Base-by-base conservation (phyloP, 2,797 vertebrate genomes). In the Takifugu ocellatus region DNA sequence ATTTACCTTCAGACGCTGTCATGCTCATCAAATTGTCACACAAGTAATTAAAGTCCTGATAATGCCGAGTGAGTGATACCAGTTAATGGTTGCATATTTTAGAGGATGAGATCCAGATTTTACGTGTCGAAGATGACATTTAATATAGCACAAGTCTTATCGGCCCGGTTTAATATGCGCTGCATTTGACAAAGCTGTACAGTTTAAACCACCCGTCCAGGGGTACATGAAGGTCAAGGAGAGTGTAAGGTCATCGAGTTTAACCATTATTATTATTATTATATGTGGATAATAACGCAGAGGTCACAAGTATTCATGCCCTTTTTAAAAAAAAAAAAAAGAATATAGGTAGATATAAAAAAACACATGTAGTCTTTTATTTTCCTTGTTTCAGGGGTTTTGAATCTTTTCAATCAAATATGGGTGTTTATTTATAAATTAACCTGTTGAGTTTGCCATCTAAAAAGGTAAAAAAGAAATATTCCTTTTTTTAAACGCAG, bases 51-150 rank as follows among this genome's bases (percentile, higher is more conserved):
- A 89, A 82, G 78, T 66, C 72, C 51, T 14, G 59, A 68, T 88
- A 82, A 88, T 80, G 83, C 85, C 82, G 79, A 85, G 84, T 78
- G 83, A 90, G 78, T 70, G 81, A 84, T 84, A 86, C 78, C 78
- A 74, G 84, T 85, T 86, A 86, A 84, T 81, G 73, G 74, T 59
- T 69, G 74, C 70, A 67, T 77, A 77, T 87, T 83, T 83, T 60
- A 65, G 70, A 70, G 81, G 75, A 86, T 72, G 76, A 79, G 70
- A 87, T 82, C 42, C 63, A 86, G 72, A 84, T 87, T 88, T 84
- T 61, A 73, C 76, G 80, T 64, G 61, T 84, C 75, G 44, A 6
- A 77, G 78, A 83, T 88, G 86, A 87, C 83, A 78, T 83, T 85
- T 75, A 80, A 87, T 89, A 86, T 78, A 81, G 79, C 63, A 58